Conservation (phyloP, 1,140 invertebrate genomes). For the Drosophila nigromelanica region DNA sequence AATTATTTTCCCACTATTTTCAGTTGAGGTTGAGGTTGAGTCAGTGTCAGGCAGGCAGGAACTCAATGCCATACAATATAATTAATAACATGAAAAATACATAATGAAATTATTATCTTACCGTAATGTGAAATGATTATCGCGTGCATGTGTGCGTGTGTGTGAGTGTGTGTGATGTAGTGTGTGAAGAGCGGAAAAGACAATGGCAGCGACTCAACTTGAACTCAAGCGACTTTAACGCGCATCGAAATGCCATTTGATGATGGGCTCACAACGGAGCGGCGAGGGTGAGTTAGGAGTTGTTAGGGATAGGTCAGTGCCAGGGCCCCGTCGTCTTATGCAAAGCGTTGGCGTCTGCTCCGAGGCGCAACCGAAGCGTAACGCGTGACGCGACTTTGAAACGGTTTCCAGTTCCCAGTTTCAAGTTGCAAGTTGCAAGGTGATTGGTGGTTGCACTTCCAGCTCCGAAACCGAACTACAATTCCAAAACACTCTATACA, state of each 20-base stretch:
- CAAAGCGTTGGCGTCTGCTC: constrained; percentile 58
- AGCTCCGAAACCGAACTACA: not conserved
- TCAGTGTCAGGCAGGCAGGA: constrained; percentile 24
- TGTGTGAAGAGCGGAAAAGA: constrained; percentile 68
- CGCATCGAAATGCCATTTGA: constrained; percentile 56
- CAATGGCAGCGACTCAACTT: constrained; percentile 58
- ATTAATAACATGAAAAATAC: constrained; percentile 82
- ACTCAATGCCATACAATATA: constrained; percentile 61
- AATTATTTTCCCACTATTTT: constrained; percentile 79
- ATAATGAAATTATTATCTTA: constrained; percentile 81
- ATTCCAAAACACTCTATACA: not conserved
- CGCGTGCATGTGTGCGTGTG: constrained; percentile 30
- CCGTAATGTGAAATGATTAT: constrained; percentile 81
- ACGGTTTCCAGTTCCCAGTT: constrained; percentile 48
- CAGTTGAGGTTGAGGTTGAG: not conserved
- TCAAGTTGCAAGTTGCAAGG: constrained; percentile 7
- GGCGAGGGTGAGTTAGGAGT: not conserved
- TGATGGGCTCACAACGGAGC: not conserved
- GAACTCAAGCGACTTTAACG: constrained; percentile 58
- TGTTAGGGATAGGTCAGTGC: constrained; percentile 66
- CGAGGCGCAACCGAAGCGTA: constrained; percentile 63
- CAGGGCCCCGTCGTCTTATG: constrained; percentile 41
- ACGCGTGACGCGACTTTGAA: constrained; percentile 62
- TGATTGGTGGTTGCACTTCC: not conserved
- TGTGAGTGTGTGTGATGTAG: constrained; percentile 39